Evolutionary conservation across 2,797 vertebrate species (phyloP).

Genomic region (Muscicapa comitata): DNA sequence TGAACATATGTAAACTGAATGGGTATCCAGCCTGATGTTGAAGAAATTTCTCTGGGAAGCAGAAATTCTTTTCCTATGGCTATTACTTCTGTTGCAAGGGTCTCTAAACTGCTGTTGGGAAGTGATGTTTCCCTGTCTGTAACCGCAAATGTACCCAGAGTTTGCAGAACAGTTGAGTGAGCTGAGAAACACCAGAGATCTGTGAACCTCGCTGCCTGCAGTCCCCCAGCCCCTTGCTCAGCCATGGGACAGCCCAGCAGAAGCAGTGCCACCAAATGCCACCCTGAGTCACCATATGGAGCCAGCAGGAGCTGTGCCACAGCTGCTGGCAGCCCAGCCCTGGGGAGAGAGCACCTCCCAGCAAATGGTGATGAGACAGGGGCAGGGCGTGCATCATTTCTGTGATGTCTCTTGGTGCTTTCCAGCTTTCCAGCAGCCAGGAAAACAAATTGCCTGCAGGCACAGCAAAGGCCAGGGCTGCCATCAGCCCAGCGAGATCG

Average conservation of each 20-base stretch:
- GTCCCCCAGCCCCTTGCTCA: neutral
- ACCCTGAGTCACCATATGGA: neutral
- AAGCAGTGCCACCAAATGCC: neutral
- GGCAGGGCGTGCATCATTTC: neutral
- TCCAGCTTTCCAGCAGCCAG: constrained; percentile 5
- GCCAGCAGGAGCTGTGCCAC: neutral
- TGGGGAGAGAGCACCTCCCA: neutral
- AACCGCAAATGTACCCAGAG: neutral
- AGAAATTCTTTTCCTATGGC: neutral
- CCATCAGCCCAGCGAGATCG: neutral
- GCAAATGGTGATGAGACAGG: constrained; percentile 11
- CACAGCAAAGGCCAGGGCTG: constrained; percentile 42
- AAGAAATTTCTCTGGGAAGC: neutral
- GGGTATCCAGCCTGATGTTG: neutral
- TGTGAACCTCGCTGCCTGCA: neutral
- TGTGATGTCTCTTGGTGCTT: neutral
- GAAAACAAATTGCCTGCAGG: constrained; percentile 51
- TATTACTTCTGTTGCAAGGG: neutral
- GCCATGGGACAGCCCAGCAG: neutral
- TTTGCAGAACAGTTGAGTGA: neutral
- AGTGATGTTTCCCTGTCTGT: neutral
- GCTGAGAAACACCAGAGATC: neutral
- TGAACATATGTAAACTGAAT: neutral
- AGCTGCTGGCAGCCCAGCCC: neutral
- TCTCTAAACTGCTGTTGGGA: neutral